Conservation (phyloP, 1,140 invertebrate species). For the Apis florea region DNA sequence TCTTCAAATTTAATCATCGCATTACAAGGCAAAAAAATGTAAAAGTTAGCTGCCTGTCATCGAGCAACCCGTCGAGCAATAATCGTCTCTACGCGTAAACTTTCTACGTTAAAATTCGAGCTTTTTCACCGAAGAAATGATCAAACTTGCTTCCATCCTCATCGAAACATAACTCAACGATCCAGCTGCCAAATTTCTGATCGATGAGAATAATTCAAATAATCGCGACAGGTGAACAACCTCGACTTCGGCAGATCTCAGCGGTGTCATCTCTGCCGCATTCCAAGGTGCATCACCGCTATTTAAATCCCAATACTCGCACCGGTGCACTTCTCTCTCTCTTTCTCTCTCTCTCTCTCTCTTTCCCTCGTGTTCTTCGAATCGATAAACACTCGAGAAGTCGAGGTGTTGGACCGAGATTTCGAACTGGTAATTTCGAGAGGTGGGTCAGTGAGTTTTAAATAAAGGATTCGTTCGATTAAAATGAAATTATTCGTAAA, state of each 20-base stretch:
- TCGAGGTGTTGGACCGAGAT: neutral
- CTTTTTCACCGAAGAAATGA: no score
- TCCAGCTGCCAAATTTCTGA: neutral
- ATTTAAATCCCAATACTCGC: constrained; percentile 3
- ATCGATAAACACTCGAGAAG: constrained; percentile 29
- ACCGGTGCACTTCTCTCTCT: neutral
- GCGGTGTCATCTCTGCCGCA: neutral
- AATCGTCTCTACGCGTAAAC: no score
- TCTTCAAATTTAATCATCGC: no score
- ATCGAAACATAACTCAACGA: neutral
- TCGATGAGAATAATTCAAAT: neutral
- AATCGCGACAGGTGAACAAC: constrained; percentile 1
- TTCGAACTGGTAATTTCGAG: neutral
- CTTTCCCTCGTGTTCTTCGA: neutral
- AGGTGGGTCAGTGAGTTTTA: constrained; percentile 20
- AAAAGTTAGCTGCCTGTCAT: no score
- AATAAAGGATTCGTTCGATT: neutral
- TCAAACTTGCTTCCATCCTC: no score
- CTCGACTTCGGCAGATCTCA: neutral
- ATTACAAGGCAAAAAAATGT: no score
- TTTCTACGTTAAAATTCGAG: no score
- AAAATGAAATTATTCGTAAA: neutral
- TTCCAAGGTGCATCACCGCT: neutral
- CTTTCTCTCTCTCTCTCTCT: no score
- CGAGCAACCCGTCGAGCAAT: no score